Conservation (phyloP, 2,113 vertebrate species). For the Dicerorhinus sumatrensis region DNA sequence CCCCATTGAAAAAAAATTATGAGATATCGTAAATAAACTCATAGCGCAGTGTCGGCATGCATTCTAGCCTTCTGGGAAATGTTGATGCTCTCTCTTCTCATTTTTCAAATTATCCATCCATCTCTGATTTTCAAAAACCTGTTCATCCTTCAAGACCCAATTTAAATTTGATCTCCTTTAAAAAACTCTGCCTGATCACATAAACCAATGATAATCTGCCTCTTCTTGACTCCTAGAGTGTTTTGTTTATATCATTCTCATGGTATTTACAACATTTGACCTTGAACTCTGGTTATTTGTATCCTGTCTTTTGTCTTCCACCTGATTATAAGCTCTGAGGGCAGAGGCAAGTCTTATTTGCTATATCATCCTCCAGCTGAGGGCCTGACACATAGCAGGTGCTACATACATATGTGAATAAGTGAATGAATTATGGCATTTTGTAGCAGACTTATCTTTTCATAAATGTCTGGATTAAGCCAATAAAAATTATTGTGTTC, state of each 20-base stretch:
- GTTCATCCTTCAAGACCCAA: not conserved
- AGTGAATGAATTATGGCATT: not conserved
- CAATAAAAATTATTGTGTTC: slow-evolving; percentile 55
- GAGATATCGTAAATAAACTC: not conserved
- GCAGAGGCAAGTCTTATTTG: not conserved
- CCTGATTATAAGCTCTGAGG: not conserved
- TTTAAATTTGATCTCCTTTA: slow-evolving; percentile 36
- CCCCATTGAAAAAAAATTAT: not conserved
- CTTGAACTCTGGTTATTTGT: slow-evolving; percentile 32
- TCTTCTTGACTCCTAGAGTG: not conserved
- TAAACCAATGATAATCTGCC: not conserved
- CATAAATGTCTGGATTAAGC: slow-evolving; percentile 27
- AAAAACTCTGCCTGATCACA: not conserved
- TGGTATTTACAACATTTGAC: slow-evolving; percentile 4
- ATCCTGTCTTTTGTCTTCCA: not conserved
- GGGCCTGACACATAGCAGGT: not conserved
- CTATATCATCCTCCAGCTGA: not conserved
- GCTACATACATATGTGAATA: not conserved
- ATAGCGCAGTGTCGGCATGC: not conserved
- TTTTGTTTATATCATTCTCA: not conserved
- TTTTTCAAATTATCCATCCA: not conserved
- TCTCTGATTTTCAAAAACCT: slow-evolving; percentile 48
- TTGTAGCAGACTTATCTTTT: not conserved
- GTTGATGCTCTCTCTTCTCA: not conserved
- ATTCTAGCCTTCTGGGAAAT: not conserved